Conservation (phyloP, 2,797 vertebrate genomes). For the Sorex maritimensis region DNA sequence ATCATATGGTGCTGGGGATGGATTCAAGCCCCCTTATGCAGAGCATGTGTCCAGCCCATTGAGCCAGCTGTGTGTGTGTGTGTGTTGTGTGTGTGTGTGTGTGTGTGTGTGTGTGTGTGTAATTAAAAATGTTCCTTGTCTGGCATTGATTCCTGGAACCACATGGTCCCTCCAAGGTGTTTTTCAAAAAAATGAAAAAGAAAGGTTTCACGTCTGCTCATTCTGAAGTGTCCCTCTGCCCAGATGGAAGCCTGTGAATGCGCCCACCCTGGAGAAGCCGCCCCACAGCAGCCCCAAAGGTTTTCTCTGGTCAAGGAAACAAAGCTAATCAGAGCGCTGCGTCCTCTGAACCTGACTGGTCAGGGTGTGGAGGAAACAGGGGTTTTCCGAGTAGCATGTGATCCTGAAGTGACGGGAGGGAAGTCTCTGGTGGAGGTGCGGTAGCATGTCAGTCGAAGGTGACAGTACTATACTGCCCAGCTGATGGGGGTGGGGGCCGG, state of each 20-base stretch:
- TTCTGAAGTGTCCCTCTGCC: neutral
- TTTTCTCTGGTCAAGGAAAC: neutral
- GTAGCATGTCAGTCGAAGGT: neutral
- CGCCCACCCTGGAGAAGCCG: neutral
- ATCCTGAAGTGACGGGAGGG: neutral
- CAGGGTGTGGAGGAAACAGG: neutral
- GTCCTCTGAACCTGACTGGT: neutral
- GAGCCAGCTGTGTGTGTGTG: too few species aligned
- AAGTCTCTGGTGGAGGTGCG: neutral
- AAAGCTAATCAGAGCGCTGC: neutral
- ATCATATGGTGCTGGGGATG: too few species aligned
- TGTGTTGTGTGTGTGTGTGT: too few species aligned
- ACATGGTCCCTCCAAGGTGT: too few species aligned
- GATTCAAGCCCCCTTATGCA: too few species aligned
- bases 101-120: neutral
- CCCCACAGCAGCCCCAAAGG: neutral
- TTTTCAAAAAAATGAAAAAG: neutral
- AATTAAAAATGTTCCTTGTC: neutral
- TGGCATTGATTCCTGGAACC: too few species aligned
- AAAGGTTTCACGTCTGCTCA: neutral
- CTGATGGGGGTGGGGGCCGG: too few species aligned
- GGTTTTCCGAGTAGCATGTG: neutral
- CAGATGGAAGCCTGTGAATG: neutral
- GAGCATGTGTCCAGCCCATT: too few species aligned
- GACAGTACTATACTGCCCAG: accelerated